phyloP scores from a whole-genome alignment of 2,888 invertebrate species.

The Onthophagus sagittarius region DNA sequence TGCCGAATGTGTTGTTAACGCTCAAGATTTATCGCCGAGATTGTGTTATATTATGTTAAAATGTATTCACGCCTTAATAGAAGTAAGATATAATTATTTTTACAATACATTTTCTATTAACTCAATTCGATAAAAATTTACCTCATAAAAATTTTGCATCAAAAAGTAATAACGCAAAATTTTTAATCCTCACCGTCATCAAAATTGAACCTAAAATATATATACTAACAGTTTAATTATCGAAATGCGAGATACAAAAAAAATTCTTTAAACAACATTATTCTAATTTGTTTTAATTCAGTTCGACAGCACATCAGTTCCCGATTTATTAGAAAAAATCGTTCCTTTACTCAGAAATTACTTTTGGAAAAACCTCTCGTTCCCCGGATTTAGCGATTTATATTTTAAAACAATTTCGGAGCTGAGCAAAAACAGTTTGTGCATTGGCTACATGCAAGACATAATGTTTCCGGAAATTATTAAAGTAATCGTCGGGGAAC shows the following conservation, averaged over 20 bases:
- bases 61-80: conserved; percentile 17
- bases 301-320: conserved; percentile 16
- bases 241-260: too few species aligned
- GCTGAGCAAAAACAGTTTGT: conserved; percentile 21
- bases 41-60: conserved; percentile 18
- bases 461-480: conserved; percentile 27
- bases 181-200: too few species aligned
- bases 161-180: too few species aligned
- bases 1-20: conserved; percentile 19
- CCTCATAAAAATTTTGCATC: too few species aligned
- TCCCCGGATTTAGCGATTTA: conserved; percentile 17
- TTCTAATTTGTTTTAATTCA: background rate
- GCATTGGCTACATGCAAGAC: conserved; percentile 24
- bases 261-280: background rate
- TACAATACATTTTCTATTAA: background rate
- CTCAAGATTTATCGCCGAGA: conserved; percentile 14
- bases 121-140: too few species aligned
- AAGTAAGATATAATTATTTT: conserved; percentile 9
- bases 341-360: conserved; percentile 16
- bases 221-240: too few species aligned
- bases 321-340: conserved; percentile 19
- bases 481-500: conserved; percentile 20
- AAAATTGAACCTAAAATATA: too few species aligned
- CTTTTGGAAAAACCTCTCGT: conserved; percentile 22
- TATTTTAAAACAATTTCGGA: conserved; percentile 23